Conservation (phyloP, 2,113 vertebrate species). For the Neofelis nebulosa region DNA sequence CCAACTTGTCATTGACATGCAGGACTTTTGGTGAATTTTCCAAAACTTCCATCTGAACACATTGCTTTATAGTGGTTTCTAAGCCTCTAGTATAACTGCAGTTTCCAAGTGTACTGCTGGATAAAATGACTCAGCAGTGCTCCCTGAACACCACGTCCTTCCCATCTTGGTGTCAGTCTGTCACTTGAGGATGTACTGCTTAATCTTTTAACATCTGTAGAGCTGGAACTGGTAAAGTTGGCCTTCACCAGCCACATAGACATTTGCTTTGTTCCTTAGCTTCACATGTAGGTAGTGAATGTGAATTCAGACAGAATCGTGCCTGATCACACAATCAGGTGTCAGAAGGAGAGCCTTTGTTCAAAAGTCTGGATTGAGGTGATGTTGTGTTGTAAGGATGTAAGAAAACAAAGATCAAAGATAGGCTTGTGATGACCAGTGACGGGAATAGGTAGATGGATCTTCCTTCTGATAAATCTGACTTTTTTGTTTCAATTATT, state of each 20-base stretch:
- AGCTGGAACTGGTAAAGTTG: constrained; percentile 88
- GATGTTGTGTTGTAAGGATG: background rate
- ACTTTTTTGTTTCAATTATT: background rate
- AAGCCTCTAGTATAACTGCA: constrained; percentile 83
- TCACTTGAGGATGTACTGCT: constrained; percentile 89
- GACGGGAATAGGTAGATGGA: background rate
- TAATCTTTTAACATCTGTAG: constrained; percentile 75
- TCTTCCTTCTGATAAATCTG: background rate
- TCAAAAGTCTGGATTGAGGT: background rate
- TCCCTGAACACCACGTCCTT: constrained; percentile 88
- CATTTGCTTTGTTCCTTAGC: constrained; percentile 86
- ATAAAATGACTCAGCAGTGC: constrained; percentile 89
- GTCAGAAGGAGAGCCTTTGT: background rate
- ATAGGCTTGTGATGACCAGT: no score
- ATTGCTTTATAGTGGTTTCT: constrained; percentile 85
- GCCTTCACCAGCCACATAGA: constrained; percentile 87
- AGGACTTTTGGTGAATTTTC: constrained; percentile 86
- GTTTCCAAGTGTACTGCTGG: constrained; percentile 85
- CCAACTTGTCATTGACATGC: constrained; percentile 86
- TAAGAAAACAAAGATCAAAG: background rate
- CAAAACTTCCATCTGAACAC: constrained; percentile 83
- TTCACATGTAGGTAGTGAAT: constrained; percentile 85
- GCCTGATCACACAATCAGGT: background rate
- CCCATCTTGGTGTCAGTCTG: constrained; percentile 88
- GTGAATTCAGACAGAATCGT: constrained; percentile 80